Evolutionary conservation across 2,888 invertebrate genomes (phyloP).

Genomic region (Cyclophora punctaria): DNA sequence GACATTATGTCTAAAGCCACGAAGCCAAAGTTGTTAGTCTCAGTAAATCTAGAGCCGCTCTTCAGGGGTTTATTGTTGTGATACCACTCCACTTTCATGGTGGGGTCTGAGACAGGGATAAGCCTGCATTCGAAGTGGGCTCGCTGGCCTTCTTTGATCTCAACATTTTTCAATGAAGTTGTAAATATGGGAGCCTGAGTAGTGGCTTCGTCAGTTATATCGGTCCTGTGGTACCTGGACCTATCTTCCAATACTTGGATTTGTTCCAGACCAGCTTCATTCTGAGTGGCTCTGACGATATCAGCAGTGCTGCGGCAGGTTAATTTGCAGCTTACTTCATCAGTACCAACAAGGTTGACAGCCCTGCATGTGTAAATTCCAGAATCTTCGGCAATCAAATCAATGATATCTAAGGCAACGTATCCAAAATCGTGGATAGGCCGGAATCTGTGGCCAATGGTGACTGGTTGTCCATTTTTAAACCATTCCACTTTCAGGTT

Average conservation of each 20-base stretch:
- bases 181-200: constrained; percentile 95
- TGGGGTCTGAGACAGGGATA: constrained; percentile 94
- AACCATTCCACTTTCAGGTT: constrained; percentile 98
- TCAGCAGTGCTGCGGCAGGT: constrained; percentile 85
- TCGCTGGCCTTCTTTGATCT: constrained; percentile 94
- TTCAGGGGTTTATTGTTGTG: constrained; percentile 92
- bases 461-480: constrained; percentile 95
- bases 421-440: constrained; percentile 99
- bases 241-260: constrained; percentile 92
- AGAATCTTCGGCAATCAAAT: constrained; percentile 96
- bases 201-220: constrained; percentile 86
- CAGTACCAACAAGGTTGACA: constrained; percentile 90
- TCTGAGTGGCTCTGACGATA: constrained; percentile 89
- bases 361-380: constrained; percentile 96
- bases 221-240: constrained; percentile 83
- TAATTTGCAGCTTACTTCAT: constrained; percentile 85
- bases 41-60: constrained; percentile 95
- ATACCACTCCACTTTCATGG: constrained; percentile 97
- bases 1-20: constrained; percentile 97
- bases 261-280: constrained; percentile 90
- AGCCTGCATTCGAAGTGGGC: constrained; percentile 96
- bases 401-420: constrained; percentile 96
- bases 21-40: constrained; percentile 97
- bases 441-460: constrained; percentile 94
- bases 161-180: constrained; percentile 91